Conservation (phyloP, 2,797 vertebrate genomes). For the Rhinogobio ventralis region DNA sequence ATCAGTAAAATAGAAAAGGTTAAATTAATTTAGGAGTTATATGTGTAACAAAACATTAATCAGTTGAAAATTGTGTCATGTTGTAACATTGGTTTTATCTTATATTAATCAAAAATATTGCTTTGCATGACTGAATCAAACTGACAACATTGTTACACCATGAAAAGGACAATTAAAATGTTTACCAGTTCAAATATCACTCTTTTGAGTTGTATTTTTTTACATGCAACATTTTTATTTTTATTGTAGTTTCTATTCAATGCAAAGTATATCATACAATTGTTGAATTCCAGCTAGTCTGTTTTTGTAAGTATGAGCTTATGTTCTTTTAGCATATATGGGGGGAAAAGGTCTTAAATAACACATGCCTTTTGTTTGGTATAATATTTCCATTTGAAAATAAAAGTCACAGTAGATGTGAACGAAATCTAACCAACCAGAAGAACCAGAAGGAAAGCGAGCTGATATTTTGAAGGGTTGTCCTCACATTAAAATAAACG, state of each 20-base stretch:
- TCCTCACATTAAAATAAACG: background rate
- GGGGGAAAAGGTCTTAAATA: background rate
- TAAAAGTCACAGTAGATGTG: background rate
- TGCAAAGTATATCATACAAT: background rate
- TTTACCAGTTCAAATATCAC: background rate
- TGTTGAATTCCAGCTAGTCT: background rate
- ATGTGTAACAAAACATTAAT: background rate
- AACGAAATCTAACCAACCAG: background rate
- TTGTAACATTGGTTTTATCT: background rate
- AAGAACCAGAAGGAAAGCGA: background rate
- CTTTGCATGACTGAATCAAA: background rate
- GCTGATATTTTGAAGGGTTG: background rate
- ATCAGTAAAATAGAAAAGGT: background rate
- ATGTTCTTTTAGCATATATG: background rate
- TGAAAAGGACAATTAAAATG: background rate
- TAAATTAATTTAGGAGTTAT: background rate
- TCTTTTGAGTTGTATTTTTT: background rate
- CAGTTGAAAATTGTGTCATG: background rate
- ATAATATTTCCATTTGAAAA: background rate
- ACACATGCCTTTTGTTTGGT: background rate
- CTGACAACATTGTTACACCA: background rate
- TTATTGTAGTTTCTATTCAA: background rate
- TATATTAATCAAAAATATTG: background rate
- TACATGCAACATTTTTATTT: background rate
- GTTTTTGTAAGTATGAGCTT: background rate